Base-by-base conservation (phyloP, 1,140 invertebrate species). In the Anoplolepis gracilipes region DNA sequence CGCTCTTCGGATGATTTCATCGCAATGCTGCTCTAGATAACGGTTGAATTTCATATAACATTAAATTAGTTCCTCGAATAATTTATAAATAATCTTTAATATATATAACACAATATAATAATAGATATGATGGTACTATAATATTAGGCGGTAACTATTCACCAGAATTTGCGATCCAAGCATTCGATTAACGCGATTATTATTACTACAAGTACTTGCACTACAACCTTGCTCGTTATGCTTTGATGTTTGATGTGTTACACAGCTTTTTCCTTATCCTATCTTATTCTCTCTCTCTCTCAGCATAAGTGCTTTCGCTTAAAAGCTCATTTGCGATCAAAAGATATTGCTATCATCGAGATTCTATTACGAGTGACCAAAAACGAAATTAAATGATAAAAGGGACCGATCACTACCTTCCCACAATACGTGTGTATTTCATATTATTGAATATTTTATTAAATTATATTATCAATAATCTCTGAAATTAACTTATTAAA, bases 1-100 rank as follows among this genome's bases (percentile, higher is more conserved):
- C 33, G 53, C 53, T 64, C 67, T 59, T 53, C 28, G 42, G 62
- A n/a, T 88, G 87, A 89, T 88, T 81, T 88, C 87, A 89, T 88
- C 82, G 70, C 10, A 36, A 36, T 6, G 33, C 36, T 55, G 67
- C 70, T 72, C 76, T 55, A 55, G 13, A 67, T 79, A 1, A 65
- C 25, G 5, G 69, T 65, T 77, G 42, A 77, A 64, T 69, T 30
- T 78, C 22, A 11, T 42, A 36, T 2, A 49, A 13, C 5, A 53
- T 69, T 30, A 49, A 69, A 79, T 16, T 53, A 1, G 13, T 16
- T 5, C 13, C 55, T 25, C 2, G 36, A 3, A 78, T 33, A 19
- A 2, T 42, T 69, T 13, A 25, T 28, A 67, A 53, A 46, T 30
- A 30, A 77, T 49, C 22, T 53, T n/a, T 33, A 25, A 55, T 39